phyloP scores from a whole-genome alignment of 1,140 invertebrate species.

The Penaeus vannamei region DNA sequence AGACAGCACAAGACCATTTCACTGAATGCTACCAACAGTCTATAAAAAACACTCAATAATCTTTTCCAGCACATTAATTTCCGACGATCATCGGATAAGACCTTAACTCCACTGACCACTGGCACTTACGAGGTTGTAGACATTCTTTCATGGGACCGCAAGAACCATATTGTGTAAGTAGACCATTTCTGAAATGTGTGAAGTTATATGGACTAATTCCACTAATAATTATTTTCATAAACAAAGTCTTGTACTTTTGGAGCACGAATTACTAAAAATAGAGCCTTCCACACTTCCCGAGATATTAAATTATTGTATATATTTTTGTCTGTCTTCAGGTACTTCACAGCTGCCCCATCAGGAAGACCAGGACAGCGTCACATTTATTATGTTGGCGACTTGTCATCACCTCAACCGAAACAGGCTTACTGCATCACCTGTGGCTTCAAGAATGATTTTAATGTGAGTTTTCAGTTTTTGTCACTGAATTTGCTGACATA shows the following conservation, averaged over 20 bases:
- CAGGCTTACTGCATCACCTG: constrained; percentile 70
- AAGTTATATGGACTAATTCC: background rate
- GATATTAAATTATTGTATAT: background rate
- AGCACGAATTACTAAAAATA: background rate
- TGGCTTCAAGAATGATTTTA: constrained; percentile 68
- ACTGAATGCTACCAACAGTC: too few species aligned
- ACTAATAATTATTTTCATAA: too few species aligned
- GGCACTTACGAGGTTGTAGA: constrained; percentile 84
- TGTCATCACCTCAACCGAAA: constrained; percentile 43
- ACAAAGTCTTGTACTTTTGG: too few species aligned
- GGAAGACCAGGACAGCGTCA: constrained; percentile 72
- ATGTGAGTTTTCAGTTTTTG: constrained; percentile 40
- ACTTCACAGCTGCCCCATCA: constrained; percentile 72
- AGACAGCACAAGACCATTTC: too few species aligned
- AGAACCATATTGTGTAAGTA: constrained; percentile 79
- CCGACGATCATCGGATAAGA: constrained; percentile 72
- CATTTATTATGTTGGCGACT: constrained; percentile 72
- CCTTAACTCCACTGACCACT: constrained; percentile 77
- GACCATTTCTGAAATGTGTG: background rate
- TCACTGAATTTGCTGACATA: background rate
- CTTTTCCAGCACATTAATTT: constrained; percentile 77
- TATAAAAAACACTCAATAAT: background rate
- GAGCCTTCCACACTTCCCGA: constrained; percentile 2
- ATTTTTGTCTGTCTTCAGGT: constrained; percentile 70
- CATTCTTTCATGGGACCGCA: constrained; percentile 84